These are phyloP conservation scores for Gymnosoma rotundatum DNA, from an alignment of 2,888 invertebrate species.

Conservation along the genomic window DNA sequence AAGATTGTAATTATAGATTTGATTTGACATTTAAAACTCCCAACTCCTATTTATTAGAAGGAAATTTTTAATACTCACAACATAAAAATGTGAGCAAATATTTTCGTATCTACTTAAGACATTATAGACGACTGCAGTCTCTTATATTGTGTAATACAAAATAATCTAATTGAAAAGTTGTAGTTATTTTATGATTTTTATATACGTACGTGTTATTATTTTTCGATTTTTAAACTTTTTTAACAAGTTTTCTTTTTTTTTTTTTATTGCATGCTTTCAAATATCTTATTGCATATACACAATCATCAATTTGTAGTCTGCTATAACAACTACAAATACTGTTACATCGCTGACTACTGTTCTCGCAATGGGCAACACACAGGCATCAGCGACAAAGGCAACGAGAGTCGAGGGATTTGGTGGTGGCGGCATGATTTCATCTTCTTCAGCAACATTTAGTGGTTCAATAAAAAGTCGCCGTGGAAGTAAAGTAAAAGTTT, in stretches of 20 bases:
- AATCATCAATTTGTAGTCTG: conserved; percentile 55
- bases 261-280: conserved; percentile 26
- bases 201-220: conserved; percentile 43
- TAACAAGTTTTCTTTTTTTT: conserved; percentile 37
- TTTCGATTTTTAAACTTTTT: conserved; percentile 10
- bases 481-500: conserved; percentile 77
- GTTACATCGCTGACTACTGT: conserved; percentile 16
- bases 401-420: conserved; percentile 42
- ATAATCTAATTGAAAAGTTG: conserved; percentile 78
- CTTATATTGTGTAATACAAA: conserved; percentile 20
- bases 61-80: too few relatives aligned
- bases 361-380: conserved; percentile 77
- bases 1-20: too few relatives aligned
- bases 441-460: conserved; percentile 54
- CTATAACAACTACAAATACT: conserved; percentile 32
- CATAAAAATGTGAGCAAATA: not conserved
- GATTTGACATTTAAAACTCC: too few relatives aligned
- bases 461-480: conserved; percentile 75
- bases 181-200: conserved; percentile 78
- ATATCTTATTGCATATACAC: too few relatives aligned
- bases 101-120: not conserved
- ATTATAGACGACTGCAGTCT: too few relatives aligned
- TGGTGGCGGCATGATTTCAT: conserved; percentile 41
- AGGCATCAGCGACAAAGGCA: conserved; percentile 55
- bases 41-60: too few relatives aligned